Conservation (phyloP, 2,888 invertebrate genomes). For the Acanthococcus lagerstroemiae region DNA sequence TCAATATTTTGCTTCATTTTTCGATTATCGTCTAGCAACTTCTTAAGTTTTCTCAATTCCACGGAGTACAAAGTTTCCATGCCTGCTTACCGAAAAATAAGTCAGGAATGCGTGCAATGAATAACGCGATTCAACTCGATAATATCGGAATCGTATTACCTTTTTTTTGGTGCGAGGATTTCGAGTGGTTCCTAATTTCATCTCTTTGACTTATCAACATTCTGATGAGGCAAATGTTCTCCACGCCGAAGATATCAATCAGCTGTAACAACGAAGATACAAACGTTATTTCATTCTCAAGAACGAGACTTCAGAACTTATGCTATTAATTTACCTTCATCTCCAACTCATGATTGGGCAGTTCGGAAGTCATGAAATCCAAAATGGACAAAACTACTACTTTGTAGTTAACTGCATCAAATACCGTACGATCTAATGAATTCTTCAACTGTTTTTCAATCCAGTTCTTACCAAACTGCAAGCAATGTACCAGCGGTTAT, state of each 20-base stretch:
- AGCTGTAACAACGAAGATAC: not conserved
- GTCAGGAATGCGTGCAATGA: not conserved
- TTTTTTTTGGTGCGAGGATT: constrained; percentile 8
- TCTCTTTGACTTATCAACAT: constrained; percentile 54
- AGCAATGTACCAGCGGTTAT: too few species aligned
- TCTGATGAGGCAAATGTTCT: constrained; percentile 47
- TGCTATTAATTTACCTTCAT: not conserved
- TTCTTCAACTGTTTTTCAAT: constrained; percentile 21
- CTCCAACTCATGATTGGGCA: not conserved
- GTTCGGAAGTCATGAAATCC: constrained; percentile 1
- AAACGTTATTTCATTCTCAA: not conserved
- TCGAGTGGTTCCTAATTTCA: constrained; percentile 42
- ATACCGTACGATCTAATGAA: not conserved
- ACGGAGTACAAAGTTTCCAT: not conserved
- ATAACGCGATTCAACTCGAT: not conserved
- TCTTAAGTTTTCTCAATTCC: constrained; percentile 1
- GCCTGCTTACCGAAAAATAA: not conserved
- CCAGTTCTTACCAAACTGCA: constrained; percentile 21
- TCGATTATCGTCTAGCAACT: not conserved
- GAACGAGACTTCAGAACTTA: not conserved
- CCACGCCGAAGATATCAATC: not conserved
- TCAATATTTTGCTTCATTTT: too few species aligned
- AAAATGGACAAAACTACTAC: constrained; percentile 8
- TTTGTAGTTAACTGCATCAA: constrained; percentile 5
- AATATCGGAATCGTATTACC: not conserved